phyloP scores from a whole-genome alignment of 30 jellyfish, hydroid and myxozoan genomes.

The Hydractinia echinata region DNA sequence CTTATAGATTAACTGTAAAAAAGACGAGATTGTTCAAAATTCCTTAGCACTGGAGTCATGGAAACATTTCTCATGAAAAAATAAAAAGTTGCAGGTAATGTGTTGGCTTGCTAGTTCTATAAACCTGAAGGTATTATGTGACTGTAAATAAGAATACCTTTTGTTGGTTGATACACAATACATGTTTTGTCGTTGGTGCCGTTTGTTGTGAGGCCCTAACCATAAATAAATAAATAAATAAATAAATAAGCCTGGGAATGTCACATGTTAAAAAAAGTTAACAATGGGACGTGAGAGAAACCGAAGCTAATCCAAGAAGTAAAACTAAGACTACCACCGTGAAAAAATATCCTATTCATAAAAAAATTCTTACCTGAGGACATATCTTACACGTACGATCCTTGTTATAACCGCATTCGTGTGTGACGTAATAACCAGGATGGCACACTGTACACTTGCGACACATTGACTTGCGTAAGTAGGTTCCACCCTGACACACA shows the following conservation, averaged over 20 bases:
- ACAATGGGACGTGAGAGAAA: no score
- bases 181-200: background rate
- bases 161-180: background rate
- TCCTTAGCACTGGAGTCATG: no score
- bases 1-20: no score
- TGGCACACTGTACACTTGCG: slow-evolving; percentile 1
- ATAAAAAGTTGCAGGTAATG: no score
- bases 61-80: no score
- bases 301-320: no score
- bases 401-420: background rate
- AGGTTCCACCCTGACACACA: background rate
- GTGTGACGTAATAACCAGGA: background rate
- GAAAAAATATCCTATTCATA: background rate
- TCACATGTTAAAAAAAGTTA: background rate
- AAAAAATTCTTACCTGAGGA: background rate
- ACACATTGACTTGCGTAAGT: background rate
- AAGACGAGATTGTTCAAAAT: no score
- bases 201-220: background rate
- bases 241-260: background rate
- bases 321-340: no score
- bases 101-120: no score
- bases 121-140: no score
- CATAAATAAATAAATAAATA: background rate
- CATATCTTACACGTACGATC: slow-evolving; percentile 3
- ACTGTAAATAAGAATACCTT: no score